A percentile compares a stretch with the other conserved stretches of the same genome.
Evolutionary conservation across 1,140 invertebrate genomes (phyloP).

Genomic region (Drosophila micromelanica): DNA sequence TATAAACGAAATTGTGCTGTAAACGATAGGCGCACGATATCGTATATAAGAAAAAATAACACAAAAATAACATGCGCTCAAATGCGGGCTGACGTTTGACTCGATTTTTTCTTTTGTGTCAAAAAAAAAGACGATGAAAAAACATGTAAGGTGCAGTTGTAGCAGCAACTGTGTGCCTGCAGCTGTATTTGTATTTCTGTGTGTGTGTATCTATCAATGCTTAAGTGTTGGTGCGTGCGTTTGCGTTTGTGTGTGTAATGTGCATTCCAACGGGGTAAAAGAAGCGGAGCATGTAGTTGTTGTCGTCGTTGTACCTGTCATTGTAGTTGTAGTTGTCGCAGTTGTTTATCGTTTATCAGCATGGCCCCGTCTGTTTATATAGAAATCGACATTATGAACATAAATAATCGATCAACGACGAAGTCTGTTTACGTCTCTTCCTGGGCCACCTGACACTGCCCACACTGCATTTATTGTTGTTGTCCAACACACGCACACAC

Average conservation of each 20-base stretch:
- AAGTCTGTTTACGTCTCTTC: constrained; percentile 44
- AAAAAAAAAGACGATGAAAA: constrained; percentile 44
- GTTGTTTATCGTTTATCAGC: constrained; percentile 55
- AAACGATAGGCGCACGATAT: neutral
- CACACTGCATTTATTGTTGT: constrained; percentile 9
- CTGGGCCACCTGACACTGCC: constrained; percentile 37
- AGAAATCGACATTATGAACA: constrained; percentile 36
- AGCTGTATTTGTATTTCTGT: constrained; percentile 39
- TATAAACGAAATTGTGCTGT: constrained; percentile 5
- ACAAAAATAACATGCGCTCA: constrained; percentile 53
- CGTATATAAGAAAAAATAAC: neutral
- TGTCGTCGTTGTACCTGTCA: constrained; percentile 42
- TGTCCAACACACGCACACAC: constrained; percentile 10
- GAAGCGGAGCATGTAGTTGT: constrained; percentile 39
- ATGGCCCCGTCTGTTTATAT: constrained; percentile 29
- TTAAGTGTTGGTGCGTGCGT: constrained; percentile 25
- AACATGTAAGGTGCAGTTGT: constrained; percentile 76
- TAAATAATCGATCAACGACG: constrained; percentile 34
- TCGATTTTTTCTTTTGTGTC: constrained; percentile 73
- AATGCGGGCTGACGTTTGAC: constrained; percentile 34
- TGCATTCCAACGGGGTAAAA: constrained; percentile 81
- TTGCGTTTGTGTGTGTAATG: constrained; percentile 60
- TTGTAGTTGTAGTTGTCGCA: constrained; percentile 19
- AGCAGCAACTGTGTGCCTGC: constrained; percentile 53
- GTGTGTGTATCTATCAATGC: constrained; percentile 40